Conservation (phyloP, 2,888 invertebrate genomes). For the Epistrophe grossulariae region DNA sequence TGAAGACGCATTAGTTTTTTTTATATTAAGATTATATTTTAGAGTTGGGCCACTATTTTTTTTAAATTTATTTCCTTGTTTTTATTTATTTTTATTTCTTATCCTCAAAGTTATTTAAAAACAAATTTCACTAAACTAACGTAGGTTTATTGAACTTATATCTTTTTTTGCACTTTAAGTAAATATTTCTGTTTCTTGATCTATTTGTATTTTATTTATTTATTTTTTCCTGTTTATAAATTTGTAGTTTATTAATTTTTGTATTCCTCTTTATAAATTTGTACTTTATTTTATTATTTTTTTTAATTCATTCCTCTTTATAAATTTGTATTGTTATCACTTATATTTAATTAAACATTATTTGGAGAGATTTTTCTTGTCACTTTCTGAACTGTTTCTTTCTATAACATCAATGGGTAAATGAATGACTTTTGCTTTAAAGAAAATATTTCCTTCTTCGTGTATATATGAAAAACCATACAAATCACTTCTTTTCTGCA, state of each 20-base stretch:
- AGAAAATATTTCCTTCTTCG: background rate
- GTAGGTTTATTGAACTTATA: background rate
- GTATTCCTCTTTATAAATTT: background rate
- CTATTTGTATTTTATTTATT: background rate
- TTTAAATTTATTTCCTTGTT: background rate
- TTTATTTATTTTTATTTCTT: background rate
- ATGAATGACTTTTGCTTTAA: background rate
- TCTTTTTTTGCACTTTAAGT: background rate
- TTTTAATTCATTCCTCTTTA: background rate
- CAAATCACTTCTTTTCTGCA: constrained; percentile 5
- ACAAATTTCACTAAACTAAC: background rate
- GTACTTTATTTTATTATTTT: background rate
- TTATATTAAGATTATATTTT: background rate
- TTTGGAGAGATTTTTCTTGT: background rate
- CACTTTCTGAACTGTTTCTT: background rate
- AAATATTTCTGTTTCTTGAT: background rate
- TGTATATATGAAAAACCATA: background rate
- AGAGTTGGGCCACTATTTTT: background rate
- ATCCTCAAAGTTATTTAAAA: too few relatives aligned
- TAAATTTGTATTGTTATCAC: background rate
- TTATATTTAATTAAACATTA: background rate
- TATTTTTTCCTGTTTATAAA: background rate
- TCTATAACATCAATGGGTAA: background rate
- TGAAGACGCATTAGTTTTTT: too few relatives aligned
- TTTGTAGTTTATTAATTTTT: background rate